Evolutionary conservation across 2,888 invertebrate species (phyloP), one percentile per base, ranked within the genome.

Genomic region (Trimorus sp.): DNA sequence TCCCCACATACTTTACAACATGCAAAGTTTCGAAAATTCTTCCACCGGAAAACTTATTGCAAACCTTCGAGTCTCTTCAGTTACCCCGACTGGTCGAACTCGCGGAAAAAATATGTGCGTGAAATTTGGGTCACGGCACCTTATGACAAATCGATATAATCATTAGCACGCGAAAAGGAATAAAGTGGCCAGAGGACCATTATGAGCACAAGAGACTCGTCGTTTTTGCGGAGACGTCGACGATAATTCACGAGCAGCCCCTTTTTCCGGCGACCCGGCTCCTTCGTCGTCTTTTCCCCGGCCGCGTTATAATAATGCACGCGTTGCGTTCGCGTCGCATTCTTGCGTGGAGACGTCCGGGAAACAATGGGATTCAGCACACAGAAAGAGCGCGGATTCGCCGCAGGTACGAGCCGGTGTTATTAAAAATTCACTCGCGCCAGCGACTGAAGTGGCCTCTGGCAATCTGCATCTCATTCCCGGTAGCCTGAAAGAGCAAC

Each of bases 381-480:
- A 84, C 76, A 83, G 78, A 79, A 58, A 49, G 15, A 14, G 56
- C 70, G 53, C 53, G 65, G 59, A 84, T 76, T 87, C 87, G 86
- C 86, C 87, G 86, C 86, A 88, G 89, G 88, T 88, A 89, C 86
- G 69, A 71, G 87, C 86, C 88, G 89, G 91, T 90, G 89, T 91
- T 91, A 91, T 91, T 91, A 91, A 91, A 91, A 91, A 91, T 91
- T 90, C 90, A 91, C 91, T 89, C 90, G 89, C 89, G 86, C 79
- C 68, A 45, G 85, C 82, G 86, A 85, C 85, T 91, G 90, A 89
- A 91, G 91, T 91, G 90, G 91, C 91, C 90, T 89, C 89, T 88
- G 88, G 91, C 91, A 91, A 91, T 91, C 91, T 91, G 91, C 91
- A 91, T 91, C 91, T 91, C 91, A 91, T 91, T 91, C 90, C 90